These are phyloP conservation scores for Thecophora atra DNA, from an alignment of 2,888 invertebrate species.

Conservation along the genomic window DNA sequence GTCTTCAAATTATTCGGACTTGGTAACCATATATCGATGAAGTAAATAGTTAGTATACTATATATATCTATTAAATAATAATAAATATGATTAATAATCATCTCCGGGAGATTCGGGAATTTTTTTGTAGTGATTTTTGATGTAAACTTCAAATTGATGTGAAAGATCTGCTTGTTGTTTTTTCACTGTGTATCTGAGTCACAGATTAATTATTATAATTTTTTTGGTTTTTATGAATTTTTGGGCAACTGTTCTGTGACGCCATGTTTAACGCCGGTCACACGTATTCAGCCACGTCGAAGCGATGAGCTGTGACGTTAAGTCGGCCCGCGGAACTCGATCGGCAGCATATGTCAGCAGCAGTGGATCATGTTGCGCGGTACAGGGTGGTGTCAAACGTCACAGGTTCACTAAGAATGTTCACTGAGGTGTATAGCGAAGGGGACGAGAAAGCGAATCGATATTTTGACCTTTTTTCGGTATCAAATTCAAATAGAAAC, in stretches of 20 bases:
- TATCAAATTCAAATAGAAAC: not conserved
- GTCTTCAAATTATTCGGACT: no score
- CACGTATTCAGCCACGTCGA: slow-evolving; percentile 18
- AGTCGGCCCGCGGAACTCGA: slow-evolving; percentile 7
- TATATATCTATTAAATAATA: no score
- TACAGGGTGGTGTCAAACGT: slow-evolving; percentile 29
- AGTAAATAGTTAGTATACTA: no score
- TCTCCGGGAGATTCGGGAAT: no score
- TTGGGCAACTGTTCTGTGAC: not conserved
- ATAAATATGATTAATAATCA: no score
- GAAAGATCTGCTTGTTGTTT: no score
- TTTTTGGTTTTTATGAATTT: not conserved
- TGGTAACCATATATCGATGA: no score
- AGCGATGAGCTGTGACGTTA: slow-evolving; percentile 6
- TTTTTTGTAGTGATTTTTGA: no score
- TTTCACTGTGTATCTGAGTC: not conserved
- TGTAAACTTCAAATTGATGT: no score
- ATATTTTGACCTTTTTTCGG: no score
- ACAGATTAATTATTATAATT: not conserved
- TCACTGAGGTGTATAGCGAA: not conserved
- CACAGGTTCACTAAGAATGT: slow-evolving; percentile 22
- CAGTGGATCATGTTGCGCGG: slow-evolving; percentile 16
- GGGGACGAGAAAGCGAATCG: no score
- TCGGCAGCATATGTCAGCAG: not conserved
- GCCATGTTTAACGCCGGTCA: slow-evolving; percentile 24